These are phyloP conservation scores for Thunnus maccoyii DNA, from an alignment of 2,113 vertebrate species.

Conservation along the genomic window DNA sequence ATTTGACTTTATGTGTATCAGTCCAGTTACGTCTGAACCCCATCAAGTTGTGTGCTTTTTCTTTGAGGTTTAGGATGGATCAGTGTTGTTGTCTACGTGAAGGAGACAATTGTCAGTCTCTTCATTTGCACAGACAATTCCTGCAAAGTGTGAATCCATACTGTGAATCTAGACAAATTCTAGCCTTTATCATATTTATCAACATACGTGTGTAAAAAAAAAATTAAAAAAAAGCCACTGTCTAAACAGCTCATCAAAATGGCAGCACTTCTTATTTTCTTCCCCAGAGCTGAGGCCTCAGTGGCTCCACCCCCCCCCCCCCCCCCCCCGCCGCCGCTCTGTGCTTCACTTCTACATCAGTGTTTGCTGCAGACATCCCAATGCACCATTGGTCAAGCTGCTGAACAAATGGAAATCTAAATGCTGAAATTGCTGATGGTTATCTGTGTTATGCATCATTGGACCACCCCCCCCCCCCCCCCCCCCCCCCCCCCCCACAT, in stretches of 20 bases:
- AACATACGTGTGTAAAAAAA: too few relatives aligned
- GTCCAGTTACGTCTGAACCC: too few relatives aligned
- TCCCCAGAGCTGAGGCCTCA: slow-evolving; percentile 30
- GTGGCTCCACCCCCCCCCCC: slow-evolving; percentile 54
- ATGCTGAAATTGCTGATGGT: slow-evolving; percentile 85
- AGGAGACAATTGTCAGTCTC: too few relatives aligned
- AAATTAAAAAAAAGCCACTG: slow-evolving; percentile 8
- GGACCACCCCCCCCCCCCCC: slow-evolving; percentile 8
- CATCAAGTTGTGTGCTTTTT: too few relatives aligned
- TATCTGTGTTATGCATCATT: slow-evolving; percentile 72
- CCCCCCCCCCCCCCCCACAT: slow-evolving; percentile 13
- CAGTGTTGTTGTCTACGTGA: too few relatives aligned
- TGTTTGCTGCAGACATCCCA: slow-evolving; percentile 65
- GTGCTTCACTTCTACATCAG: slow-evolving; percentile 38
- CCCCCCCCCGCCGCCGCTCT: too few relatives aligned
- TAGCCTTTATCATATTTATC: too few relatives aligned
- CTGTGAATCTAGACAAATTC: too few relatives aligned
- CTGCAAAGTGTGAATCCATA: too few relatives aligned
- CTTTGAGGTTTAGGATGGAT: too few relatives aligned
- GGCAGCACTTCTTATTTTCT: slow-evolving; percentile 52
- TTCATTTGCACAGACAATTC: too few relatives aligned
- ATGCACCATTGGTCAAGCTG: slow-evolving; percentile 75
- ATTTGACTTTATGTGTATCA: too few relatives aligned
- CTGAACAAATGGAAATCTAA: slow-evolving; percentile 82
- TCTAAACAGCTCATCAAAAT: slow-evolving; percentile 61